Evolutionary conservation across 2,113 vertebrate species (phyloP).

Genomic region (Crotalus tigris): DNA sequence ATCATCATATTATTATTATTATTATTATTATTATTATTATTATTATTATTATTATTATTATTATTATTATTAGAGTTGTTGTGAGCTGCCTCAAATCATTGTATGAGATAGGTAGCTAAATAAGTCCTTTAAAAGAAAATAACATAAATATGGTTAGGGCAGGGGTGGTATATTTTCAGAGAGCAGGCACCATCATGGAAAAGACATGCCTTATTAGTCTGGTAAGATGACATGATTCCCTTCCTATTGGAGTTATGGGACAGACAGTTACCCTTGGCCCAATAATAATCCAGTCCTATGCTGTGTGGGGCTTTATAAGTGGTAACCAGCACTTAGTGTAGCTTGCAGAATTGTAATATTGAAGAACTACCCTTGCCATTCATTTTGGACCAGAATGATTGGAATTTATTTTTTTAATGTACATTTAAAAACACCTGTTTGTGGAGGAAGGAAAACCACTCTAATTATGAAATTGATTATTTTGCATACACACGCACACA

Average conservation of each 20-base stretch:
- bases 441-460: neutral
- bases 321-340: neutral
- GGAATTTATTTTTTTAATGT: neutral
- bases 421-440: neutral
- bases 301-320: neutral
- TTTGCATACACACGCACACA: neutral
- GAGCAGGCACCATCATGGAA: neutral
- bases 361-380: neutral
- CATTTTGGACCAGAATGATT: neutral
- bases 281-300: neutral
- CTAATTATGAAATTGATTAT: neutral
- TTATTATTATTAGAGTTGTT: neutral
- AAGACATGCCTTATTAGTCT: neutral
- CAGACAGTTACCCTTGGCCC: neutral
- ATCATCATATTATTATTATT: too few relatives aligned
- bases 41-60: too few relatives aligned
- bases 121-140: neutral
- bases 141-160: neutral
- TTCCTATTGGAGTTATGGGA: neutral
- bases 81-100: neutral
- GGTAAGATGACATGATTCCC: neutral
- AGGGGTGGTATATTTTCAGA: neutral
- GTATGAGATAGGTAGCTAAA: neutral
- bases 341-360: neutral
- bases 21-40: too few relatives aligned